Evolutionary conservation across 2,888 invertebrate species (phyloP).

Genomic region (Blastobasis adustella): DNA sequence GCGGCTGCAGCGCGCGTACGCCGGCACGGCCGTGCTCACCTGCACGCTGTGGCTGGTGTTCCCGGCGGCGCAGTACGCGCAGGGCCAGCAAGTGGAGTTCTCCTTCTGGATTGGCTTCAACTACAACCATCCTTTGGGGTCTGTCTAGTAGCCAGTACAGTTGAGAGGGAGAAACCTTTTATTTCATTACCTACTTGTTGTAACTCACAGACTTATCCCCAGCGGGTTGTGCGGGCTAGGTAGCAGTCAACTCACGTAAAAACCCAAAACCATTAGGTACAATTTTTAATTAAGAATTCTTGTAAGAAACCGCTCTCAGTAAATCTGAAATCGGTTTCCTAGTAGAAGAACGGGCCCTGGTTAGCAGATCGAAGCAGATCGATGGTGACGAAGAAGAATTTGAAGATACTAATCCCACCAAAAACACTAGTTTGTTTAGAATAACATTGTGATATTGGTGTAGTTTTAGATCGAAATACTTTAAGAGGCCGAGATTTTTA

Average conservation of each 20-base stretch:
- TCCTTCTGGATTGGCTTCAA: slow-evolving; percentile 26
- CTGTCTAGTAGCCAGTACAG: not conserved
- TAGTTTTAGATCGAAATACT: too few species aligned
- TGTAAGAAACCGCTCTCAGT: not conserved
- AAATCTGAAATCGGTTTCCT: too few species aligned
- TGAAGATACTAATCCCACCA: too few species aligned
- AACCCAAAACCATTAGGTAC: not conserved
- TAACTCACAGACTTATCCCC: not conserved
- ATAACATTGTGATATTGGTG: too few species aligned
- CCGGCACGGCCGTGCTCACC: slow-evolving; percentile 44
- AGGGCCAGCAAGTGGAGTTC: slow-evolving; percentile 31
- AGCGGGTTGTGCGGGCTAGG: not conserved
- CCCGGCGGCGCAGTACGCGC: slow-evolving; percentile 28
- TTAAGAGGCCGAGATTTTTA: too few species aligned
- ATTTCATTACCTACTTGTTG: not conserved
- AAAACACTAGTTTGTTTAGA: too few species aligned
- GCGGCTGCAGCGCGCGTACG: slow-evolving; percentile 16
- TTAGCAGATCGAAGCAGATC: too few species aligned
- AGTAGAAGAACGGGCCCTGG: too few species aligned
- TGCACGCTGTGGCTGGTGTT: slow-evolving; percentile 51
- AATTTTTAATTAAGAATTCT: too few species aligned
- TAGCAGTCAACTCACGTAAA: not conserved
- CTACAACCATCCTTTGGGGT: slow-evolving; percentile 17
- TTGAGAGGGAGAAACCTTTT: too few species aligned
- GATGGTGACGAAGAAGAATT: too few species aligned